Base-by-base conservation (phyloP, 2,113 vertebrate genomes). In the Melanocharis versteri region DNA sequence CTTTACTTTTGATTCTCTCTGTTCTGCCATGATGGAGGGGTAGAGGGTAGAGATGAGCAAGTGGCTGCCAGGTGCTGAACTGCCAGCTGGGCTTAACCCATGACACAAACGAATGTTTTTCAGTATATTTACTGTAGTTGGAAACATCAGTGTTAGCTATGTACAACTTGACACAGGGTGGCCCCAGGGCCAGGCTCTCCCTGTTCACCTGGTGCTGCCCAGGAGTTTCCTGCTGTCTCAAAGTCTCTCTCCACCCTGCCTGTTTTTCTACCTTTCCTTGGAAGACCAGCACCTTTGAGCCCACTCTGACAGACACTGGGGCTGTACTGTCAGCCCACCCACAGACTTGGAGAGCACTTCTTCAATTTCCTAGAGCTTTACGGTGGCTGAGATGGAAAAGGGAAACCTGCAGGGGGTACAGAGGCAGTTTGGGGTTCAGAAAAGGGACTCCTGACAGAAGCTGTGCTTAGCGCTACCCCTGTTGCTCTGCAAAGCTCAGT, bases 401-500 rank as follows among this genome's bases (percentile, higher is more conserved):
- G 28, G 10, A 79, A 65, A 51, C 14, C 15, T 66, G 16, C 13
- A 30, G 61, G 48, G 7, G 23, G n/a, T 45, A 53, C 24, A 66
- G 39, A 72, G 48, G 15, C 21, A 28, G 16, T 47, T 61, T 35
- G 30, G 53, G 7, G 10, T 61, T 87, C 8, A 35, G 6, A 65
- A 64, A n/a, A 30, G 24, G 18, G 7, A 7, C 11, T 57, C 4
- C 45, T 78, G 44, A 27, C 27, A 47, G 50, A 58, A 73, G 18
- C 31, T 56, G 40, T 60, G 30, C 30, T 53, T 50, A 16, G 15
- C 0, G 0, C 40, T 77, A 22, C 11, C 31, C 20, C 37, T 53
- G 16, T 61, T 72, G 47, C 40, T 68, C 39, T 68, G 57, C 12
- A 39, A 62, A 86, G 47, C 17, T 88, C 57, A 22, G 11, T 33